Percentiles rank a stretch among this genome's conserved stretches.
Evolutionary conservation across 2,113 vertebrate genomes (phyloP).

Genomic region (Cichladusa arquata): DNA sequence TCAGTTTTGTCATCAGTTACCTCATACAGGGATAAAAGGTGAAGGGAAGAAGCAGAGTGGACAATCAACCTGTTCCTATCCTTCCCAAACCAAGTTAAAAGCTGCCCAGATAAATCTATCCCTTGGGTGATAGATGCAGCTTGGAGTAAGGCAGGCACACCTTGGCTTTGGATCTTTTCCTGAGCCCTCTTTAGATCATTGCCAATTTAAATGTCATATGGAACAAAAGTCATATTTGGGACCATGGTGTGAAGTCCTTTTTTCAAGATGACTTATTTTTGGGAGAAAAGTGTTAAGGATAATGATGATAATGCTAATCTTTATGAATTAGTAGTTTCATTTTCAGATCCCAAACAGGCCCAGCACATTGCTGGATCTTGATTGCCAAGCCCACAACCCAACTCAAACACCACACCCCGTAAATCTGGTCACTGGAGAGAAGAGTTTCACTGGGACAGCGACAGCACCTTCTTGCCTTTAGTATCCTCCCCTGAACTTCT

Average conservation of each 20-base stretch:
- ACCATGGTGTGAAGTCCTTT: not conserved
- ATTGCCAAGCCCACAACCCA: not conserved
- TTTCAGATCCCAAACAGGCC: not conserved
- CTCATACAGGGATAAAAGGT: not conserved
- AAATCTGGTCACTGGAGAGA: not conserved
- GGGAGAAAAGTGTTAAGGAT: not conserved
- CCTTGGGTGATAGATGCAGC: not conserved
- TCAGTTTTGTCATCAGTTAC: not conserved
- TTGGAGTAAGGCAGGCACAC: not conserved
- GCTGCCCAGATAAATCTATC: not conserved
- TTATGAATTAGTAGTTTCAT: not conserved
- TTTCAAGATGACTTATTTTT: not conserved
- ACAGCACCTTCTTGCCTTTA: not conserved
- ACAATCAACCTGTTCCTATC: not conserved
- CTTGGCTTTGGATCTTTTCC: not conserved
- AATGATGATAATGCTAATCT: not conserved
- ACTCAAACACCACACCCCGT: not conserved
- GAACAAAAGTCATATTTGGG: not conserved
- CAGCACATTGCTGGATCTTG: not conserved
- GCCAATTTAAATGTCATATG: not conserved
- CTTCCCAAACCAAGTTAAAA: not conserved
- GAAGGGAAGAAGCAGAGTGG: not conserved
- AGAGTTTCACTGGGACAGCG: not conserved
- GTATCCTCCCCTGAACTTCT: not conserved
- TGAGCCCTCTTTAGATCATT: not conserved